A percentile compares a stretch with the other conserved stretches of the same genome.
These are phyloP conservation scores for Ivindomyrus marchei DNA, from an alignment of 2,113 vertebrate species.

Conservation along the genomic window DNA sequence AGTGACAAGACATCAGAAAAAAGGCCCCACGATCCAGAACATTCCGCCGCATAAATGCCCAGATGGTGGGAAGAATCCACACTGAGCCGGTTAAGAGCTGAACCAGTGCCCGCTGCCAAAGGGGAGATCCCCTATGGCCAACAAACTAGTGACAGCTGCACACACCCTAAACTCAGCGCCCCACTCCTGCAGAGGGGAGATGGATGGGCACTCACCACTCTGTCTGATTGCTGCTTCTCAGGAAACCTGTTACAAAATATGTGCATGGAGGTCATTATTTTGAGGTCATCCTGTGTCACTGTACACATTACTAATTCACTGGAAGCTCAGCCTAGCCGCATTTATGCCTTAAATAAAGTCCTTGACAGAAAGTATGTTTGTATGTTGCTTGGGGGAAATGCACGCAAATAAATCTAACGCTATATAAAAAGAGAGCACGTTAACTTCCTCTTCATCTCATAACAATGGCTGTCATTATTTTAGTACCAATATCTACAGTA, in stretches of 20 bases:
- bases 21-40: not conserved
- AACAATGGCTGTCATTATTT: not conserved
- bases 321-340: not conserved
- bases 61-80: not conserved
- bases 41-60: not conserved
- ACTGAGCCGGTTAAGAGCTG: not conserved
- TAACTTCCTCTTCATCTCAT: not conserved
- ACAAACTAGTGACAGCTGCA: not conserved
- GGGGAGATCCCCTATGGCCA: not conserved
- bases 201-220: not conserved
- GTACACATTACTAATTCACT: not conserved
- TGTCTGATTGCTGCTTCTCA: not conserved
- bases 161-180: not conserved
- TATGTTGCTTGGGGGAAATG: not conserved
- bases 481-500: not conserved
- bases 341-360: not conserved
- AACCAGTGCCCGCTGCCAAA: not conserved
- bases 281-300: not conserved
- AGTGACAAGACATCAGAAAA: not conserved
- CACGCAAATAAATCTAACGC: not conserved
- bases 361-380: not conserved
- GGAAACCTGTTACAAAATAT: not conserved
- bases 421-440: not conserved
- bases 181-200: not conserved
- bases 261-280: not conserved